Base-by-base conservation (phyloP, 2,888 invertebrate genomes). In the Aelia acuminata region DNA sequence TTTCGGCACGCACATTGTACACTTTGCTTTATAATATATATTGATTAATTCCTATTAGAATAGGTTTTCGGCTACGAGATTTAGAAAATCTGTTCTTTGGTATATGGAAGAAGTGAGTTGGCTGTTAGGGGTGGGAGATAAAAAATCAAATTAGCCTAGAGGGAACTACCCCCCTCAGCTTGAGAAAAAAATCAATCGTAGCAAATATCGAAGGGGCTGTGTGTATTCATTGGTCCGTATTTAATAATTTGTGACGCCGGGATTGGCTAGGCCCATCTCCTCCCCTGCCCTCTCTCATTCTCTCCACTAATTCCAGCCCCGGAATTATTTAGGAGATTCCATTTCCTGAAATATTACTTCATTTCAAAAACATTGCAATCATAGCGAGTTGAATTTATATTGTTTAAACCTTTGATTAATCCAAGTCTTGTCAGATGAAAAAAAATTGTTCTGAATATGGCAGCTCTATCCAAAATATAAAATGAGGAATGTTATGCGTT, bases 121-220 rank as follows among this genome's bases (percentile, higher is more conserved):
- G 8, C 63, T 35, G 63, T 20, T 31, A 70, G 63, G 63, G 35
- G 35, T 35, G 43, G 43, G 43, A 47, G 63, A 70, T 70, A 80
- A 80, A 80, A 80, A 80, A 80, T 80, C 43, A 80, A 80, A 80
- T 80, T 80, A 80, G 43, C 80, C 80, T 43, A 80, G 80, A 47
- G 80, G 80, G 39, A 47, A 47, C 80, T 80, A 39, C 31, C 80
- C 80, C 80, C n/a, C n/a, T 22, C 22, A 80, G 80, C 43, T 22
- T 11, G 80, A 80, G 80, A 80, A 80, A 80, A 49, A 80, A 80
- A 80, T 80, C 80, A 80, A 80, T 80, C 43, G 43, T 22, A 47
- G 43, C 80, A 47, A 80, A 80, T 80, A 80, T 47, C 80, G 63
- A 80, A 80, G 80, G 43, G 80, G 43, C 80, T 15, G 80, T 13